Evolutionary conservation across 2,888 invertebrate species (phyloP).

Genomic region (Leucophenga maculata): DNA sequence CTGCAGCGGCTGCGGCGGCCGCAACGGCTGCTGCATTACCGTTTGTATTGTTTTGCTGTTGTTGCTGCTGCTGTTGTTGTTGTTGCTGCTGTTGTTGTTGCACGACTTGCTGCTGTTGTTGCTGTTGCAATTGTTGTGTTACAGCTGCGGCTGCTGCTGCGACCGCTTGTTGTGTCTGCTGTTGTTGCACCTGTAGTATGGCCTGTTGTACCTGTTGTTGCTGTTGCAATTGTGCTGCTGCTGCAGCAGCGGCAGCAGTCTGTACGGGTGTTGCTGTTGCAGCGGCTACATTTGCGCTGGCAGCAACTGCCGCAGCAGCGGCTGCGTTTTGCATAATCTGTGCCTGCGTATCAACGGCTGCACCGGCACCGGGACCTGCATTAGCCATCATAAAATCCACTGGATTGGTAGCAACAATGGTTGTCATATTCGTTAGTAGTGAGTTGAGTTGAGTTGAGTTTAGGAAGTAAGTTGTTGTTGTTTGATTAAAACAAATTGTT

Average conservation of each 20-base stretch:
- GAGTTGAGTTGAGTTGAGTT: too few relatives aligned
- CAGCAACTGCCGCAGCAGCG: slow-evolving; percentile 65
- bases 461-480: slow-evolving; percentile 20
- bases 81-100: slow-evolving; percentile 63
- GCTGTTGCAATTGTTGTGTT: slow-evolving; percentile 66
- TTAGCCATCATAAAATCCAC: slow-evolving; percentile 72
- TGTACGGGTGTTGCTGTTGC: slow-evolving; percentile 56
- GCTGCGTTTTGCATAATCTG: slow-evolving; percentile 64
- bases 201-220: slow-evolving; percentile 71
- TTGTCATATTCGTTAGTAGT: slow-evolving; percentile 9
- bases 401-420: slow-evolving; percentile 28
- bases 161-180: slow-evolving; percentile 68
- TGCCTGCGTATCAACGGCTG: slow-evolving; percentile 64
- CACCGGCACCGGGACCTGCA: slow-evolving; percentile 63
- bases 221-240: slow-evolving; percentile 60
- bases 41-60: slow-evolving; percentile 50
- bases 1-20: background rate
- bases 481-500: background rate
- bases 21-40: slow-evolving; percentile 50
- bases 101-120: slow-evolving; percentile 53
- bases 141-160: slow-evolving; percentile 66
- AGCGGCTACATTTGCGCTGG: slow-evolving; percentile 60
- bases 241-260: slow-evolving; percentile 66
- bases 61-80: slow-evolving; percentile 59
- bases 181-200: slow-evolving; percentile 70